Evolutionary conservation across 2,888 invertebrate genomes (phyloP).

Genomic region (Kuschelorhynchus macadamiae): DNA sequence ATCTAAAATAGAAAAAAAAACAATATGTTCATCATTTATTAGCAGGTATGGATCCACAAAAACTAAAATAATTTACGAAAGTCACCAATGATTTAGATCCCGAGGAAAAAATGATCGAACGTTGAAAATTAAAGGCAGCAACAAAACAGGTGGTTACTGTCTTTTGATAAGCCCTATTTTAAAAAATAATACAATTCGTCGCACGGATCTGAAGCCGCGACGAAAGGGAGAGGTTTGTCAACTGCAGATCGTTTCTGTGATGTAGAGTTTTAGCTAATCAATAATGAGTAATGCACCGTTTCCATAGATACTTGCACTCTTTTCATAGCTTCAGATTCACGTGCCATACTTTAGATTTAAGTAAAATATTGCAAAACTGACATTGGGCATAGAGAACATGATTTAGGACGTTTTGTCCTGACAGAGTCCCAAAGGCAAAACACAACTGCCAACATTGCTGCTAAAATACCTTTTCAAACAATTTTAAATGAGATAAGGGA

Average conservation of each 20-base stretch:
- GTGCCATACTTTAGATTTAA: no score
- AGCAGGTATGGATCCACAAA: background rate
- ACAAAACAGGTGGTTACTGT: constrained; percentile 7
- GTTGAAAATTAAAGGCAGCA: constrained; percentile 10
- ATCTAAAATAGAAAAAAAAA: constrained; percentile 4
- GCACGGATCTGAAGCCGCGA: no score
- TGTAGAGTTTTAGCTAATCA: no score
- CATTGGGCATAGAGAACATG: constrained; percentile 32
- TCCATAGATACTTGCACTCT: no score
- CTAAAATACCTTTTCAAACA: constrained; percentile 19
- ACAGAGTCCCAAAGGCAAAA: constrained; percentile 9
- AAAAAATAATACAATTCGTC: no score
- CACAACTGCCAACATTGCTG: constrained; percentile 22
- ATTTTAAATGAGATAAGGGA: constrained; percentile 18
- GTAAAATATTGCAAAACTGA: constrained; percentile 35
- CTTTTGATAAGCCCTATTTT: background rate
- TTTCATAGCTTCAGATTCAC: no score
- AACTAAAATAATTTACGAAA: background rate
- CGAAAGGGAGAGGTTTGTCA: no score
- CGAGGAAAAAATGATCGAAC: constrained; percentile 3
- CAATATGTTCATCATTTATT: background rate
- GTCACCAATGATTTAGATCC: constrained; percentile 7
- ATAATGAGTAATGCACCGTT: no score
- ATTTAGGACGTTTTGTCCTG: constrained; percentile 28
- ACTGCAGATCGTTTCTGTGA: no score